phyloP scores from a whole-genome alignment of 2,113 vertebrate genomes.

The Xerus inauris region DNA sequence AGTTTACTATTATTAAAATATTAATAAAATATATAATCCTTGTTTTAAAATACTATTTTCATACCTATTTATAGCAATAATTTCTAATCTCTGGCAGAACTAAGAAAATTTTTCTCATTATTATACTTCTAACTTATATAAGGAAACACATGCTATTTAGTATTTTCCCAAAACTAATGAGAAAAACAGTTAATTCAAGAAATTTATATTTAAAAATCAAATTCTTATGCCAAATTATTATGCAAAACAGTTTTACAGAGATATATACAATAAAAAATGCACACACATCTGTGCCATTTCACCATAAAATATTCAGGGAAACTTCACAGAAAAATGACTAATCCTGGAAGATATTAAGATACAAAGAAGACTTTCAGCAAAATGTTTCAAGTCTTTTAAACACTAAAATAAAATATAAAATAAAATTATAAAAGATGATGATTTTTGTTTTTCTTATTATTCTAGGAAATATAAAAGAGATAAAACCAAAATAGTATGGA shows the following conservation, averaged over 20 bases:
- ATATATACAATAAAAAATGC: background rate
- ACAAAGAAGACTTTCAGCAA: background rate
- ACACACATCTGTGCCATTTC: background rate
- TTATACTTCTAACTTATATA: background rate
- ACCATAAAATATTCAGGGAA: background rate
- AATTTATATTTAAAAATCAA: background rate
- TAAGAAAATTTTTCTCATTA: background rate
- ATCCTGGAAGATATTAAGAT: background rate
- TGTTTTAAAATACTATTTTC: background rate
- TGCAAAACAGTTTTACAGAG: background rate
- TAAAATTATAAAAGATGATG: background rate
- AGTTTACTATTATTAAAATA: background rate
- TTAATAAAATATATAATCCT: background rate
- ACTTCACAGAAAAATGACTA: background rate
- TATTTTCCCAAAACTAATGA: background rate
- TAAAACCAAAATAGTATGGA: background rate
- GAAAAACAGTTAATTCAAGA: background rate
- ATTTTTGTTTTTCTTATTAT: background rate
- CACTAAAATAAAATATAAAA: background rate
- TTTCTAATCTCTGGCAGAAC: background rate
- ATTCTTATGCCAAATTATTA: background rate
- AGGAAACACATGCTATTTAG: background rate
- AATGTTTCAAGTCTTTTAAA: constrained; percentile 10
- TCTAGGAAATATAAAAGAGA: background rate
- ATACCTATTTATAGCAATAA: background rate